phyloP scores from a whole-genome alignment of 1,140 invertebrate genomes.

The Pinna nobilis region DNA sequence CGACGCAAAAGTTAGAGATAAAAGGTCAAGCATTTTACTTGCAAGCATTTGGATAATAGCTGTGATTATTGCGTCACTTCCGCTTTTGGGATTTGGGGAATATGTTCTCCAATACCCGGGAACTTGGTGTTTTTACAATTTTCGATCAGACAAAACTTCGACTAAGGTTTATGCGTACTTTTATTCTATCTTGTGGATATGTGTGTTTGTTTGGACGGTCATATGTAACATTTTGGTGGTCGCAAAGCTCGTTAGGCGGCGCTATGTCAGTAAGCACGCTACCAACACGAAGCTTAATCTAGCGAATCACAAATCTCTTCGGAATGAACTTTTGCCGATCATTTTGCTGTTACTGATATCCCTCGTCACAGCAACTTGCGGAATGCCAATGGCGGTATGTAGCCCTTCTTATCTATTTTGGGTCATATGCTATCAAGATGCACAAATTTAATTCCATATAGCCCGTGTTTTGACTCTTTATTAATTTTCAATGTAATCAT shows the following conservation, averaged over 20 bases:
- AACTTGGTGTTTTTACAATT: slow-evolving; percentile 43
- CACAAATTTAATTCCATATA: too few species aligned
- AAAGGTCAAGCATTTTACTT: slow-evolving; percentile 16
- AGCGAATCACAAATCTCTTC: too few species aligned
- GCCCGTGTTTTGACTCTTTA: too few species aligned
- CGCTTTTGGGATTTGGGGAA: slow-evolving; percentile 27
- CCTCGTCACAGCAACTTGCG: slow-evolving; percentile 18
- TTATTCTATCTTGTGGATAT: slow-evolving; percentile 19
- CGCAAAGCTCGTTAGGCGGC: background rate
- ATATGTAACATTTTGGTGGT: slow-evolving; percentile 35
- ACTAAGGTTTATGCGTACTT: slow-evolving; percentile 25
- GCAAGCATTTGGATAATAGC: slow-evolving; percentile 16
- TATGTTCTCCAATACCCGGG: slow-evolving; percentile 36
- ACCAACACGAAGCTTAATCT: background rate
- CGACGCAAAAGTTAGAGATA: slow-evolving; percentile 12
- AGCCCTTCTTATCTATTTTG: too few species aligned
- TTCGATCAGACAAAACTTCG: background rate
- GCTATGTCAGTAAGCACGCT: background rate
- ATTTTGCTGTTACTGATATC: slow-evolving; percentile 20
- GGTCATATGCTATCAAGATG: too few species aligned
- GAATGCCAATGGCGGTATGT: slow-evolving; percentile 25
- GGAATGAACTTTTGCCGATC: slow-evolving; percentile 19
- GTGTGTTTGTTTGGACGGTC: slow-evolving; percentile 22
- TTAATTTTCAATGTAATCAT: too few species aligned
- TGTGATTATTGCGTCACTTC: slow-evolving; percentile 5